Percentiles rank a stretch among this genome's conserved stretches.
These are phyloP conservation scores for Dendrolimus pini DNA, from an alignment of 2,888 invertebrate genomes.

Conservation along the genomic window DNA sequence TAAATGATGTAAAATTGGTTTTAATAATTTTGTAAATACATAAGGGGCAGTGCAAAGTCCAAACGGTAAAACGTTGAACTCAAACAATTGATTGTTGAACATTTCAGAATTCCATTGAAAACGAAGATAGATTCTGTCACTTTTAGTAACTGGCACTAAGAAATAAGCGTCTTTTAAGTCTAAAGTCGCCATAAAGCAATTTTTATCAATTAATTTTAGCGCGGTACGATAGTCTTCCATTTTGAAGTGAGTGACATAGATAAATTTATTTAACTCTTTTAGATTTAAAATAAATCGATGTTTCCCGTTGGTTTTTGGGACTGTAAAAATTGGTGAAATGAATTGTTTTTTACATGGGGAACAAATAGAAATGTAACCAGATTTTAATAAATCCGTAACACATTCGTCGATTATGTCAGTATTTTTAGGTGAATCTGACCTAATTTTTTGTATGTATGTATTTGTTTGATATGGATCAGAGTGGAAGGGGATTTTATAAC, in stretches of 20 bases:
- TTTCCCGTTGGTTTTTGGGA: not conserved
- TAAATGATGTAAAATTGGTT: slow-evolving; percentile 1
- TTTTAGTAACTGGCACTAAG: not conserved
- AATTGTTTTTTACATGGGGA: not conserved
- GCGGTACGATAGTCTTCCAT: not conserved
- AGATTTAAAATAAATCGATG: not conserved
- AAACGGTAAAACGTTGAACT: not conserved
- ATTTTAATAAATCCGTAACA: not conserved
- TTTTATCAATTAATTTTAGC: not conserved
- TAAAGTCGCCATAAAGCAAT: not conserved
- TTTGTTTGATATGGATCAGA: too few species aligned
- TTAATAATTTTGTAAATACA: not conserved
- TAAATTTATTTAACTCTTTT: not conserved
- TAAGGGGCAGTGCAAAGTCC: not conserved
- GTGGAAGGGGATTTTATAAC: too few species aligned
- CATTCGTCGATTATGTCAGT: too few species aligned
- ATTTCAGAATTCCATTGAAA: not conserved
- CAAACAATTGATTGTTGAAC: not conserved
- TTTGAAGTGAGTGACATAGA: not conserved
- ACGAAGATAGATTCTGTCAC: not conserved
- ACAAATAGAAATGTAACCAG: not conserved
- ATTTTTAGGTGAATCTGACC: too few species aligned
- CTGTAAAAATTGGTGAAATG: not conserved
- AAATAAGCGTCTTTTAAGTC: not conserved
- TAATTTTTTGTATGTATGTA: too few species aligned